Conservation (phyloP, 2,888 invertebrate genomes). For the Ellobium chinense region DNA sequence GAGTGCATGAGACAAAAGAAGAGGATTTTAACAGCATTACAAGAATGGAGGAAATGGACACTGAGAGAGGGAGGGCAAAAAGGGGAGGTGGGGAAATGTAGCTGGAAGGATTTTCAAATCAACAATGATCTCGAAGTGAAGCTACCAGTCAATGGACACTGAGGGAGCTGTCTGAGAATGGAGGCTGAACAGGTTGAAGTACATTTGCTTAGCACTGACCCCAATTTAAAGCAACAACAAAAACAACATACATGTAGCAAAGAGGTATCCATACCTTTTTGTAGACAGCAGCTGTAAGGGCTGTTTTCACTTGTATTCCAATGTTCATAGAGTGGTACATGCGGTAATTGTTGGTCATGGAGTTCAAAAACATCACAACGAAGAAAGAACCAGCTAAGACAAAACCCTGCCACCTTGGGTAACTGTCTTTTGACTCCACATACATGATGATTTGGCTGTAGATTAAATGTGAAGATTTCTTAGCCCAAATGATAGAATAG, state of each 20-base stretch:
- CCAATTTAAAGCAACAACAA: background rate
- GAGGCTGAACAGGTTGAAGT: background rate
- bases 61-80: too few relatives aligned
- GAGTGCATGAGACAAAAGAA: too few relatives aligned
- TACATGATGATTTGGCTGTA: constrained; percentile 26
- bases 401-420: constrained; percentile 47
- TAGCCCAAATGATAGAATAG: too few relatives aligned
- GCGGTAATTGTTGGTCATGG: constrained; percentile 37
- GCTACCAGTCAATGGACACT: too few relatives aligned
- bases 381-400: constrained; percentile 84
- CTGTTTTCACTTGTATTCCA: constrained; percentile 31
- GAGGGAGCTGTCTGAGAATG: too few relatives aligned
- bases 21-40: too few relatives aligned
- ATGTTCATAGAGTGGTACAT: constrained; percentile 41
- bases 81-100: too few relatives aligned
- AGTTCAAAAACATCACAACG: constrained; percentile 23
- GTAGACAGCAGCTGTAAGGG: constrained; percentile 41
- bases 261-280: too few relatives aligned
- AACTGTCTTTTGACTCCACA: constrained; percentile 19
- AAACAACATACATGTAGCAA: background rate
- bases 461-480: too few relatives aligned
- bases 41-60: too few relatives aligned
- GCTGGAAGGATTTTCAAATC: too few relatives aligned
- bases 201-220: background rate
- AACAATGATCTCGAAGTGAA: too few relatives aligned